phyloP scores from a whole-genome alignment of 2,113 vertebrate species.

The Poeciliopsis retropinna region DNA sequence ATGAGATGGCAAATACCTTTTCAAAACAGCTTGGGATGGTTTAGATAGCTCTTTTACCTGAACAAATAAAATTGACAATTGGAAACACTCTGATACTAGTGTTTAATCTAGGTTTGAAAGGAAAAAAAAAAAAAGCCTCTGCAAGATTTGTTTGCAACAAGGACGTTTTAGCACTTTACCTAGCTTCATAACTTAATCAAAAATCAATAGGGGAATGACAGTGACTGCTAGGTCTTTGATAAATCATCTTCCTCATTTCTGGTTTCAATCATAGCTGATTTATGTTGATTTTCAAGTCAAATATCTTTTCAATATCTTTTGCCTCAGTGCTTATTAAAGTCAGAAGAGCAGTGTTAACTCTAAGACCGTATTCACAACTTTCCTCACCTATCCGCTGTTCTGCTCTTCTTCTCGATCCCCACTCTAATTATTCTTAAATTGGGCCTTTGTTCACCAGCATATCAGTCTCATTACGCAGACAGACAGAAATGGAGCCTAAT shows the following conservation, averaged over 20 bases:
- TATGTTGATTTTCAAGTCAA: background rate
- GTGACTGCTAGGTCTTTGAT: background rate
- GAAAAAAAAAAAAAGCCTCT: too few species aligned
- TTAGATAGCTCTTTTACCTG: too few species aligned
- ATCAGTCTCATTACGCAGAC: conserved; percentile 23
- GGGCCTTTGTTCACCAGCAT: conserved; percentile 30
- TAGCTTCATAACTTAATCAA: background rate
- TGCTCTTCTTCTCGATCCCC: conserved; percentile 10
- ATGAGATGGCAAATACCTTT: too few species aligned
- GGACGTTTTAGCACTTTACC: background rate
- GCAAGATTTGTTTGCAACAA: background rate
- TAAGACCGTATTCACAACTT: conserved; percentile 32
- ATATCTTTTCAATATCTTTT: background rate
- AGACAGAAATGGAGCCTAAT: conserved; percentile 34
- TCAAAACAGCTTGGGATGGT: too few species aligned
- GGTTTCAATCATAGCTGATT: conserved; percentile 2
- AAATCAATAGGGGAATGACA: background rate
- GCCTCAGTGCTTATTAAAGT: conserved; percentile 31
- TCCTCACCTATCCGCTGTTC: conserved; percentile 21
- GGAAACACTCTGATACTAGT: too few species aligned
- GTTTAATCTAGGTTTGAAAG: too few species aligned
- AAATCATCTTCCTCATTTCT: background rate
- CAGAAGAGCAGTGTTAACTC: conserved; percentile 4
- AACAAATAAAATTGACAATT: too few species aligned
- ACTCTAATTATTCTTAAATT: conserved; percentile 39